Percentiles rank a stretch among this genome's conserved stretches.
Evolutionary conservation across 2,797 vertebrate species (phyloP).

Genomic region (Strix occidentalis): DNA sequence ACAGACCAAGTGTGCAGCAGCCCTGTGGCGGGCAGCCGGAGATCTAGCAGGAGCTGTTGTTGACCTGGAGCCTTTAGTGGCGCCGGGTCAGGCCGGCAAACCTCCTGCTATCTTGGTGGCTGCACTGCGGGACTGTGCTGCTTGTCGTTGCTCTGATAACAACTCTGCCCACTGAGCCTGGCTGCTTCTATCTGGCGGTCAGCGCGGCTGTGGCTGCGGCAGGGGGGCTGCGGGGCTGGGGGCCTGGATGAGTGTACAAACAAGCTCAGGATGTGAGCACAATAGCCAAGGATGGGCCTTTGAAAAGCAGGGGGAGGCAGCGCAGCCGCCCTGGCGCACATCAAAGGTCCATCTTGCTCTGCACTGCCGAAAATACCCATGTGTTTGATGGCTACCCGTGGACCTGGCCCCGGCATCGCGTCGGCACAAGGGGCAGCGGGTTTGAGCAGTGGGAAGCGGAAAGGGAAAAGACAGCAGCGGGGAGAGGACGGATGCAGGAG

Average conservation of each 20-base stretch:
- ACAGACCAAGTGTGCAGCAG: background rate
- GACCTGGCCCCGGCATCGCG: accelerated
- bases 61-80: background rate
- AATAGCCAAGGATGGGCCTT: conserved; percentile 1
- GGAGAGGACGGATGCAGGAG: background rate
- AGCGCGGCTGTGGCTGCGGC: background rate
- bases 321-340: background rate
- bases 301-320: conserved; percentile 1
- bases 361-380: accelerated
- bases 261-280: conserved; percentile 58
- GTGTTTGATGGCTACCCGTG: background rate
- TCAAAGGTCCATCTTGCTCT: background rate
- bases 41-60: background rate
- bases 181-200: conserved; percentile 6
- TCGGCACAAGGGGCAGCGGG: background rate
- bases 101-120: background rate
- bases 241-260: background rate
- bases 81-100: background rate
- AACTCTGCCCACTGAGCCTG: background rate
- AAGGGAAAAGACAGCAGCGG: background rate
- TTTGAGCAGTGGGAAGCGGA: background rate
- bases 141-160: conserved; percentile 17
- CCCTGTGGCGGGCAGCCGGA: background rate
- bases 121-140: background rate
- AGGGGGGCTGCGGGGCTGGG: background rate